Conservation (phyloP, 2,113 vertebrate species). For the Brachirus orientalis region DNA sequence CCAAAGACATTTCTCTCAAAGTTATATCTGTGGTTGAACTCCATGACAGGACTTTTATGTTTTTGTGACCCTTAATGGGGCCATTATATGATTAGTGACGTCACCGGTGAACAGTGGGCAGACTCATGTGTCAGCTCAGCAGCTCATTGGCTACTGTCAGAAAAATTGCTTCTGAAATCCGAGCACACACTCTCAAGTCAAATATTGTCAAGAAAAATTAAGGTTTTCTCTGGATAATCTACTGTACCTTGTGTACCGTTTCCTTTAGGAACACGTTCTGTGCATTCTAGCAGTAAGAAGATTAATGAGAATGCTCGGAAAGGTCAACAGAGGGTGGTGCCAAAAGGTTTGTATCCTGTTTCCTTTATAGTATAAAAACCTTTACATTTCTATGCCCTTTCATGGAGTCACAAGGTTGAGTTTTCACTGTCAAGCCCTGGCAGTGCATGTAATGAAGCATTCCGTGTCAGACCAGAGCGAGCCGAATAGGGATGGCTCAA, state of each 20-base stretch:
- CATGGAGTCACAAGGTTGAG: constrained; percentile 32
- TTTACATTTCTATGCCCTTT: constrained; percentile 24
- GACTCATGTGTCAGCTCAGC: constrained; percentile 37
- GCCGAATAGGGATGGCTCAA: constrained; percentile 12
- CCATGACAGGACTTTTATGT: constrained; percentile 24
- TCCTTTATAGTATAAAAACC: no score
- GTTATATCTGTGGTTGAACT: constrained; percentile 40
- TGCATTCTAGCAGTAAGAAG: constrained; percentile 5
- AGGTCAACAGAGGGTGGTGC: constrained; percentile 42
- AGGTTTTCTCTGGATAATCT: constrained; percentile 11
- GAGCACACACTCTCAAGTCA: constrained; percentile 1
- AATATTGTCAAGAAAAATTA: background rate
- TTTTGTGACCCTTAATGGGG: constrained; percentile 26
- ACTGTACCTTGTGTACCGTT: background rate
- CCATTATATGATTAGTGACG: constrained; percentile 54
- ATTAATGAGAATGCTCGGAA: constrained; percentile 21
- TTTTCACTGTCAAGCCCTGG: constrained; percentile 53
- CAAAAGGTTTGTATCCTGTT: constrained; percentile 63
- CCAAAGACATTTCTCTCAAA: constrained; percentile 49
- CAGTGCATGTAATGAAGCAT: constrained; percentile 30
- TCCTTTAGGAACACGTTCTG: constrained; percentile 16
- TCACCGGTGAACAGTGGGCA: constrained; percentile 50
- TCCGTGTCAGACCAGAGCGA: constrained; percentile 25
- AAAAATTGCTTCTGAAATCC: background rate
- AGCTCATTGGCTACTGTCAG: constrained; percentile 27